Base-by-base conservation (phyloP, 2,797 vertebrate genomes). In the Champsocephalus gunnari region DNA sequence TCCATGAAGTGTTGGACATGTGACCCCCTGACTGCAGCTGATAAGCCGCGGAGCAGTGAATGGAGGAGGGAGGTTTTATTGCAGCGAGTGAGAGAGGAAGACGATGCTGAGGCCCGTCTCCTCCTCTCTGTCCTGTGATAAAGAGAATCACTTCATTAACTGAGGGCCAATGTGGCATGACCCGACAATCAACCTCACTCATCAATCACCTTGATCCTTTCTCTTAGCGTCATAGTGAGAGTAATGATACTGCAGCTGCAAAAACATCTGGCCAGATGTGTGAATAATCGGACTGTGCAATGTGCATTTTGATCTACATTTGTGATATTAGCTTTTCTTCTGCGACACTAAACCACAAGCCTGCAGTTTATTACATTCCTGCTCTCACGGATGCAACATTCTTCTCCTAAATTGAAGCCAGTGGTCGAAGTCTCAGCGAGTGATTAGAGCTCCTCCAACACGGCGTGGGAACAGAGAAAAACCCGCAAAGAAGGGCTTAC, bases 401-500 rank as follows among this genome's bases (percentile, higher is more conserved):
- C 79, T 81, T 62, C 50, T 54, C 0, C 43, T 74, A 70, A 85
- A 86, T 80, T 19, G 17, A 67, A 84, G 82, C 71, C 76, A 87
- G 72, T 43, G 45, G 75, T 83, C 77, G 67, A 84, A 87, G 85
- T 88, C 64, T 50, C 72, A 54, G 75, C 65, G 64, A 77, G 79
- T 83, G 90, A 94, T 91, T 88, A 92, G 63, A 86, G 91, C 87
- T 71, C 68, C 86, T 90, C 75, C 80, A 82, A 81, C 77, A 57
- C 66, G 72, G 89, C 65, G 89, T 90, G 83, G 89, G 87, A 89
- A 73, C 84, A 86, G 55, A 92, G 82, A 87, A 85, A 28, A 73
- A 86, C 90, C 87, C 85, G 86, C 88, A 90, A 89, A 77, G 81
- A 92, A 85, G 69, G 82, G 86, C 90, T 92, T 90, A 86, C 79